Evolutionary conservation across 2,888 invertebrate genomes (phyloP), one percentile per base, ranked within the genome.

Genomic region (Pherbina coryleti): DNA sequence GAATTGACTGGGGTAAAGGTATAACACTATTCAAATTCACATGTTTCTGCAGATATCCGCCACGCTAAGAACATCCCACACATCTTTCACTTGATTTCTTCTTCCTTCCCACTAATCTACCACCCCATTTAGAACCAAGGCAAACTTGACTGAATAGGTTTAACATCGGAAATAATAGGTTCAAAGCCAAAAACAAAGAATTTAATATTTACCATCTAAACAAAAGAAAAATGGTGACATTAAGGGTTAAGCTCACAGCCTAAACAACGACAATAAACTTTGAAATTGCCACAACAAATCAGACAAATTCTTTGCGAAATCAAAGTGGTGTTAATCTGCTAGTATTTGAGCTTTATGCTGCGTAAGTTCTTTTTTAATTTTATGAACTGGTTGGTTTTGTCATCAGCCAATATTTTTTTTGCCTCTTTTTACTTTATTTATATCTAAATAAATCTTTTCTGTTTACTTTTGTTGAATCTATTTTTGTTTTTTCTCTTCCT

Each of bases 351-450:
- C 72, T 37, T n/a, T 11, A 37, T 72, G 44, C 44, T 44, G 57
- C 51, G 62, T 74, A 11, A 28, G 22, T 62, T 51, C 49, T 75
- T 75, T 74, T 64, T 31, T 73, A 11, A 49, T 53, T 53, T 14
- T 34, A 34, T 62, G 64, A 51, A 28, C 37, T 25, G 31, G 31
- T 55, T 71, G 71, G 60, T 72, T 72, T 57, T 72, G 60, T 72
- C 72, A 72, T 72, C 72, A 72, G 57, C 34, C 22, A 19, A 57
- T 55, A 19, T 34, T n/a, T 74, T 28, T 34, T 28, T 64, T 74
- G 31, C n/a, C 7, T 73, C 2, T 73, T 44, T 44, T 55, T 64
- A 17, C 19, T 51, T 25, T 62, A n/a, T 62, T 44, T 74, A 22
- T 25, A 14, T 51, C 37, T 60, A 19, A 28, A 22, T 44, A 49